Percentiles rank a stretch among this genome's conserved stretches.
Conservation (phyloP, 2,113 vertebrate species). For the Oreochromis niloticus region DNA sequence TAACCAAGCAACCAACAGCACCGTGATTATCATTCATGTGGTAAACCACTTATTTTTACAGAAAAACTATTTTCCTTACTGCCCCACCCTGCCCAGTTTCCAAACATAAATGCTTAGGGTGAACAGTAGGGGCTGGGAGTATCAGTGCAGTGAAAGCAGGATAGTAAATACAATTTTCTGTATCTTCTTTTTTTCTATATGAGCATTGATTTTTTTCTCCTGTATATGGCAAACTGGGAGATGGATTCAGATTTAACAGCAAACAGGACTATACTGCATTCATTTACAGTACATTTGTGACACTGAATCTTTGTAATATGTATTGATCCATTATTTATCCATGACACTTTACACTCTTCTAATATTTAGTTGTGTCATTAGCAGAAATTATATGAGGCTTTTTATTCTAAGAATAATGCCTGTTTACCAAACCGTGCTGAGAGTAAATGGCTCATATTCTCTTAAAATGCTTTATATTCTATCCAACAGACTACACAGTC, state of each 20-base stretch:
- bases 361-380: not conserved
- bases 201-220: not conserved
- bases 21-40: slow-evolving; percentile 33
- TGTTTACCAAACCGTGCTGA: not conserved
- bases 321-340: not conserved
- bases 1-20: slow-evolving; percentile 30
- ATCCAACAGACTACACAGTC: not conserved
- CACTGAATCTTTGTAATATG: not conserved
- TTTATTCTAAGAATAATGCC: not conserved
- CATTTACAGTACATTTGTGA: not conserved
- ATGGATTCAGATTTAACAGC: not conserved
- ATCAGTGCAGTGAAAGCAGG: not conserved
- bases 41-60: slow-evolving; percentile 41
- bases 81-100: not conserved
- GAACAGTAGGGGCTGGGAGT: not conserved
- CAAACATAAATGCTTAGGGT: slow-evolving; percentile 1
- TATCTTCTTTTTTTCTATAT: not conserved
- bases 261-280: not conserved
- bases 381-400: not conserved
- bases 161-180: not conserved
- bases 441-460: not conserved
- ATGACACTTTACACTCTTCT: not conserved
- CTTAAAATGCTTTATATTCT: not conserved
- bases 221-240: not conserved
- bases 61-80: slow-evolving; percentile 20